Percentiles rank a stretch among this genome's conserved stretches.
Conservation (phyloP, 2,888 invertebrate genomes). For the Lasioglossum zephyrum region DNA sequence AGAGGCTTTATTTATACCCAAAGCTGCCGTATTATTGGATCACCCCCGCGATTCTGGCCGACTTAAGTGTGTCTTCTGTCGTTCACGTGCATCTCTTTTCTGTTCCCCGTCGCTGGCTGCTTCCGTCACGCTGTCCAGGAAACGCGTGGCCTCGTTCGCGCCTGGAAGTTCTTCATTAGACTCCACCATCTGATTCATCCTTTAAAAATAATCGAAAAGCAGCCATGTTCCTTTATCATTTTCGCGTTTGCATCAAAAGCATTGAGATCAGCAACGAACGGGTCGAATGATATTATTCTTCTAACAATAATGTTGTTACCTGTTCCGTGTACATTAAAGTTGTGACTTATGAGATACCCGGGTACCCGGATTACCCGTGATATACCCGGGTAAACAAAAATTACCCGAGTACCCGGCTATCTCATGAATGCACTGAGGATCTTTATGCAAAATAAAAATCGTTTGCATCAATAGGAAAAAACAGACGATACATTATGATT, state of each 20-base stretch:
- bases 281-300: background rate
- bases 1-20: slow-evolving; percentile 82
- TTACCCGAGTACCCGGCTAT: too few relatives aligned
- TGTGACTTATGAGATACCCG: too few relatives aligned
- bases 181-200: background rate
- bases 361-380: too few relatives aligned
- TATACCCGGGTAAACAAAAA: too few relatives aligned
- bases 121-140: slow-evolving; percentile 41
- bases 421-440: too few relatives aligned
- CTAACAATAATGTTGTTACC: background rate
- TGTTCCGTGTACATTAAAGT: too few relatives aligned
- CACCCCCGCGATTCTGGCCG: slow-evolving; percentile 80
- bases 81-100: slow-evolving; percentile 45
- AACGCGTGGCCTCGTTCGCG: slow-evolving; percentile 19
- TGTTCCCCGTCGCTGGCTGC: slow-evolving; percentile 31
- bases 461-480: too few relatives aligned
- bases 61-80: slow-evolving; percentile 60
- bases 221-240: background rate
- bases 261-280: background rate
- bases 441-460: too few relatives aligned
- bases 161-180: background rate
- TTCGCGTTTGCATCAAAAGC: background rate
- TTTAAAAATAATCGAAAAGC: background rate
- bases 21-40: slow-evolving; percentile 83
- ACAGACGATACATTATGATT: too few relatives aligned